Evolutionary conservation across 1,140 invertebrate genomes (phyloP).

Genomic region (Camponotus floridanus): DNA sequence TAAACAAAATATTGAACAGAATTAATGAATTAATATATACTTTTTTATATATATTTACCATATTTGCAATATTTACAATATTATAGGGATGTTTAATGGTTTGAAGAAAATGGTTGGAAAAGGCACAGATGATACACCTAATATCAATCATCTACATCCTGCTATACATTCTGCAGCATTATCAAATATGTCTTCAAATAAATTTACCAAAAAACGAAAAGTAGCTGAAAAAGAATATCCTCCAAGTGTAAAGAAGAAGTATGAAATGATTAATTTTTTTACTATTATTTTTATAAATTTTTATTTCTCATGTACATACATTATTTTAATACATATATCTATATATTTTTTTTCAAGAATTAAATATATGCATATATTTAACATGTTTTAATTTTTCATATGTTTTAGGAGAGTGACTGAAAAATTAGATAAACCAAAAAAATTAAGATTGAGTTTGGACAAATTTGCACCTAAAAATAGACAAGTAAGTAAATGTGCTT

Average conservation of each 20-base stretch:
- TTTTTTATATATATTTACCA: not conserved
- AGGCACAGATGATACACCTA: conserved; percentile 80
- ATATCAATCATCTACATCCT: conserved; percentile 65
- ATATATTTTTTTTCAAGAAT: conserved; percentile 32
- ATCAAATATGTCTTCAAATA: conserved; percentile 84
- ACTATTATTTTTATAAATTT: not conserved
- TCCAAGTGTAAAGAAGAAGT: conserved; percentile 87
- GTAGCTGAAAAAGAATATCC: conserved; percentile 81
- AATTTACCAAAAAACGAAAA: conserved; percentile 89
- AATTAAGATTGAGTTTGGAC: conserved; percentile 81
- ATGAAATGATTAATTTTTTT: conserved; percentile 60
- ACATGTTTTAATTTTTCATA: not conserved
- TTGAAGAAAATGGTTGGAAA: conserved; percentile 91
- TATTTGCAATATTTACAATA: too few relatives aligned
- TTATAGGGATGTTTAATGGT: conserved; percentile 91
- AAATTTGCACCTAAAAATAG: conserved; percentile 80
- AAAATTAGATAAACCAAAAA: conserved; percentile 83
- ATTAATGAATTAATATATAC: not conserved
- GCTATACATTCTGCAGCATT: conserved; percentile 54
- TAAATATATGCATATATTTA: conserved; percentile 23
- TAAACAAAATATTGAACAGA: too few relatives aligned
- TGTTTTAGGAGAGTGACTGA: conserved; percentile 73
- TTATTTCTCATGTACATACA: not conserved
- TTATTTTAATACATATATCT: not conserved
- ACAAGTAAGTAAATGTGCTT: conserved; percentile 69